Evolutionary conservation across 1,140 invertebrate genomes (phyloP).

Genomic region (Philotrypesis tridentata): DNA sequence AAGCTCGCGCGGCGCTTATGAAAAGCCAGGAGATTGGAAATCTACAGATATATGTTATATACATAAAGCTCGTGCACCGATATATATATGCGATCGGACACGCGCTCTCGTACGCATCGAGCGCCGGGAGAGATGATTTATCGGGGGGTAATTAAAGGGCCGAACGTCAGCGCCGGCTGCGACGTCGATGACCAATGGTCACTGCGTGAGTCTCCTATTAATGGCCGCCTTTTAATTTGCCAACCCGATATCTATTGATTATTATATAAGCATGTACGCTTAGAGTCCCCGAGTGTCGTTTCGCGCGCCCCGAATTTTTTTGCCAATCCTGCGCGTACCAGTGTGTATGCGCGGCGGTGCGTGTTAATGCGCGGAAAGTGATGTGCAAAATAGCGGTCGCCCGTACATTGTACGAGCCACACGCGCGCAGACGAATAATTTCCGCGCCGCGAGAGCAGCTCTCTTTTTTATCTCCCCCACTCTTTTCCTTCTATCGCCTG

Average conservation of each 20-base stretch:
- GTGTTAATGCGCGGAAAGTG: background rate
- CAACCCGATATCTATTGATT: slow-evolving; percentile 12
- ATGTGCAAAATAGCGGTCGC: background rate
- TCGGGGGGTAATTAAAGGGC: slow-evolving; percentile 63
- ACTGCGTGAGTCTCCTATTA: slow-evolving; percentile 63
- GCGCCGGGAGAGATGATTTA: slow-evolving; percentile 59
- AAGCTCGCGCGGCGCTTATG: background rate
- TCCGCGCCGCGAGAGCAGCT: background rate
- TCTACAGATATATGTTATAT: background rate
- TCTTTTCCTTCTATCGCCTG: background rate
- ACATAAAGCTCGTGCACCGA: background rate
- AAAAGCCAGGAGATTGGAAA: background rate
- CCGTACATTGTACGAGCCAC: too few species aligned
- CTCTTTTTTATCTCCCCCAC: background rate
- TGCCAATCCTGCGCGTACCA: too few species aligned
- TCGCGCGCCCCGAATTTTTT: background rate
- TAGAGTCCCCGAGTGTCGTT: background rate
- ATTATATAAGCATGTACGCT: background rate
- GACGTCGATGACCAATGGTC: slow-evolving; percentile 61
- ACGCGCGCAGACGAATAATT: background rate
- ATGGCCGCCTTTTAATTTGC: slow-evolving; percentile 51
- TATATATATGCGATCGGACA: background rate
- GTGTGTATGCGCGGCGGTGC: too few species aligned
- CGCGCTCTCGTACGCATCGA: background rate
- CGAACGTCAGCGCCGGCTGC: slow-evolving; percentile 61